These are phyloP conservation scores for Magallana nippona DNA, from an alignment of 2,888 invertebrate species.

Conservation along the genomic window DNA sequence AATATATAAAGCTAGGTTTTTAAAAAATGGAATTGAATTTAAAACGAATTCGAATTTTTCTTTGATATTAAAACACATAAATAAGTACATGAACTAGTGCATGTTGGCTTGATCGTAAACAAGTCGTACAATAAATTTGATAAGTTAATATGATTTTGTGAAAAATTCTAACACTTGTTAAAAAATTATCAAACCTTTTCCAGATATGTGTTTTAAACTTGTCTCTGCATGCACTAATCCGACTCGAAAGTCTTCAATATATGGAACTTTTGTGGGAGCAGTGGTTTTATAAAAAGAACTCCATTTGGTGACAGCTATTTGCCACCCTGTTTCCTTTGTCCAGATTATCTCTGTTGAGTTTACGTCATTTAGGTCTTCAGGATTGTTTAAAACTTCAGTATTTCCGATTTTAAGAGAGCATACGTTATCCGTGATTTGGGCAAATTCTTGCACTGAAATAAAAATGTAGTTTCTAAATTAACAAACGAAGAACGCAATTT, in stretches of 20 bases:
- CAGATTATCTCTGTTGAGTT: neutral
- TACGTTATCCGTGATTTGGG: neutral
- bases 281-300: neutral
- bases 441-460: neutral
- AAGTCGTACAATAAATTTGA: too few species aligned
- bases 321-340: conserved; percentile 8
- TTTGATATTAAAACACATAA: too few species aligned
- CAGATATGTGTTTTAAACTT: neutral
- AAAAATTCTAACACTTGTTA: neutral
- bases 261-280: neutral
- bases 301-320: neutral
- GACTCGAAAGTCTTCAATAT: neutral
- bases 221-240: neutral
- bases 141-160: too few species aligned
- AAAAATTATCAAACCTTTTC: neutral
- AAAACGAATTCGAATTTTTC: too few species aligned
- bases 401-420: conserved; percentile 21
- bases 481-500: neutral
- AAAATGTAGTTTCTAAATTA: neutral
- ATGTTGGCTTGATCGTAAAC: too few species aligned
- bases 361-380: neutral
- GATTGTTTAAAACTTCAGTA: neutral
- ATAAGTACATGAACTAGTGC: too few species aligned
- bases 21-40: too few species aligned
- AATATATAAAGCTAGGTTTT: too few species aligned